phyloP scores from a whole-genome alignment of 2,113 vertebrate species.

The Puntigrus tetrazona region DNA sequence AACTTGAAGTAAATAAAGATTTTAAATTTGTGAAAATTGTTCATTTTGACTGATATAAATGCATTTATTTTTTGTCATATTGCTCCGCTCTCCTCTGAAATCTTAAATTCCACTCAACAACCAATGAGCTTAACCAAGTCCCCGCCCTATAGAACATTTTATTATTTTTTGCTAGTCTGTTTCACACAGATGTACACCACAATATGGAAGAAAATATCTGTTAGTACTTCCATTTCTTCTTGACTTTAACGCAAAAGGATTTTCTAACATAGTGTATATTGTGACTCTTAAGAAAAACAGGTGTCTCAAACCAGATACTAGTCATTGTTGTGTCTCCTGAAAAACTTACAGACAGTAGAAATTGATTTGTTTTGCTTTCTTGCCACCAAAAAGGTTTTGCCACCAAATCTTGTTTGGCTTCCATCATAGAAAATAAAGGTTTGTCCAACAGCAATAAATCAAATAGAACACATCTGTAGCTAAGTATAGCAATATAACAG shows the following conservation, averaged over 20 bases:
- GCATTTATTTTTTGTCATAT: too few species aligned
- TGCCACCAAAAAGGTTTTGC: background rate
- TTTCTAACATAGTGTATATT: background rate
- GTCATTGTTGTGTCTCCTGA: background rate
- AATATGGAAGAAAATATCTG: background rate
- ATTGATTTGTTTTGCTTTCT: slow-evolving; percentile 16
- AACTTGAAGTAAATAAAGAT: too few species aligned
- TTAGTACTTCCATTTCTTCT: background rate
- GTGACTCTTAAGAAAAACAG: background rate
- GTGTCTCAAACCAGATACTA: background rate
- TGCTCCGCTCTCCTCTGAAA: background rate
- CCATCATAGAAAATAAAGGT: slow-evolving; percentile 7
- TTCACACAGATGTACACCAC: background rate
- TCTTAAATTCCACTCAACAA: background rate
- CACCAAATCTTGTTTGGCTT: slow-evolving; percentile 5
- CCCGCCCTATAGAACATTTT: background rate
- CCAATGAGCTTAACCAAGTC: background rate
- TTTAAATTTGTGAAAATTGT: too few species aligned
- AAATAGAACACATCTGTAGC: slow-evolving; percentile 7
- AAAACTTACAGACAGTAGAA: background rate
- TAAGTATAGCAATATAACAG: background rate
- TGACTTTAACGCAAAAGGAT: too few species aligned
- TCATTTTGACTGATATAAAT: too few species aligned
- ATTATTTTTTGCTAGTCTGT: background rate
- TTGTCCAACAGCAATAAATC: slow-evolving; percentile 12